Conservation (phyloP, 2,797 vertebrate genomes). For the Notolepis coatsorum region DNA sequence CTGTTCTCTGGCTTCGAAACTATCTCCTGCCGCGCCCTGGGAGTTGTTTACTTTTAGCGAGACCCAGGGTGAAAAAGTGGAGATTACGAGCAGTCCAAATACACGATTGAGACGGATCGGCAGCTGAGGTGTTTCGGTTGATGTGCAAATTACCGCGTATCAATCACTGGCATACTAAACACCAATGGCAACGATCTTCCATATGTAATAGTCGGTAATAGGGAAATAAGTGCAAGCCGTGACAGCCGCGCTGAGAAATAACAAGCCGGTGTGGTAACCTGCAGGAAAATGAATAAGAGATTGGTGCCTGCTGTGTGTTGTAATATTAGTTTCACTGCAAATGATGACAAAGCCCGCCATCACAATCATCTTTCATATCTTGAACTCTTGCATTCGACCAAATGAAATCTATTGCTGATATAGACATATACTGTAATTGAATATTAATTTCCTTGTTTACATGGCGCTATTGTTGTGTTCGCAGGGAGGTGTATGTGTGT, state of each 20-base stretch:
- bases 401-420: background rate
- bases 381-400: background rate
- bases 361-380: background rate
- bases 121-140: conserved; percentile 14
- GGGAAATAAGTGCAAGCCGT: background rate
- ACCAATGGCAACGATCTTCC: conserved; percentile 14
- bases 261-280: background rate
- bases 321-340: too few relatives aligned
- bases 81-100: conserved; percentile 9
- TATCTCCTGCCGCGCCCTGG: too few relatives aligned
- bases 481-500: conserved; percentile 4
- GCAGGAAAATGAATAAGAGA: background rate
- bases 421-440: background rate
- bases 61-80: conserved; percentile 22
- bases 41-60: too few relatives aligned
- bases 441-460: background rate
- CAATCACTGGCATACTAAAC: conserved; percentile 50
- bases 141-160: conserved; percentile 14
- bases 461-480: conserved; percentile 10
- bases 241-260: background rate
- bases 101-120: conserved; percentile 53
- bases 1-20: too few relatives aligned
- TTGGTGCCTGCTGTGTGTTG: too few relatives aligned
- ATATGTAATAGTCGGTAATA: background rate
- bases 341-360: background rate